Evolutionary conservation across 2,888 invertebrate genomes (phyloP).

Genomic region (Drosophila demipolita): DNA sequence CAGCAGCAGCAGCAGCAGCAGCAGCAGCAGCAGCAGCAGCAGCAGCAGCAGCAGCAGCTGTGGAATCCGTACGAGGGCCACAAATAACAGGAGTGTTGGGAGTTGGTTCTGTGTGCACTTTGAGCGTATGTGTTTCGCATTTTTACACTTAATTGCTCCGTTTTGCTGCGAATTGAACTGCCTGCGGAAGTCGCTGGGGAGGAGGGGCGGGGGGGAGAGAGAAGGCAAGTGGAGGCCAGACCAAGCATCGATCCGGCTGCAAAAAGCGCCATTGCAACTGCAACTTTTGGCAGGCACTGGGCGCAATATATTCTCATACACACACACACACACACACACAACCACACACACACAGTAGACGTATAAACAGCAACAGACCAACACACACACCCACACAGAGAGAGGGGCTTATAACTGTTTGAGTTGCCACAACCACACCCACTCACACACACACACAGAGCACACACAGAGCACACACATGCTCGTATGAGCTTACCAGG

Average conservation of each 20-base stretch:
- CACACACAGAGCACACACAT: constrained; percentile 11
- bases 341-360: not conserved
- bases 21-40: constrained; percentile 6
- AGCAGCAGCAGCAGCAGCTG: constrained; percentile 4
- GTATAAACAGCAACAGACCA: constrained; percentile 2
- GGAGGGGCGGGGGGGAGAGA: not conserved
- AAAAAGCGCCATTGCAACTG: constrained; percentile 73
- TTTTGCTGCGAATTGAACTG: constrained; percentile 78
- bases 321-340: constrained; percentile 4
- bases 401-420: constrained; percentile 60
- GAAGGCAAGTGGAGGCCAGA: constrained; percentile 14
- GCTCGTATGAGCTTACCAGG: constrained; percentile 27
- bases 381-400: constrained; percentile 13
- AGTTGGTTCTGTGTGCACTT: constrained; percentile 53
- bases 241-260: constrained; percentile 38
- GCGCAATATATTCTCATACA: constrained; percentile 19
- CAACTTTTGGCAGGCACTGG: constrained; percentile 62
- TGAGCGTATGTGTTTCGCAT: constrained; percentile 80
- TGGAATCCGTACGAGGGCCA: constrained; percentile 11
- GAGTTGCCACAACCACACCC: constrained; percentile 17
- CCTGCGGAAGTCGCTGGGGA: constrained; percentile 6
- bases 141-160: constrained; percentile 80
- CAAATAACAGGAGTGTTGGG: constrained; percentile 16
- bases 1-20: not conserved
- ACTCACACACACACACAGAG: constrained; percentile 15